Percentiles rank a stretch among this genome's conserved stretches.
Evolutionary conservation across 2,797 vertebrate species (phyloP).

Genomic region (Sebastes steindachneri): DNA sequence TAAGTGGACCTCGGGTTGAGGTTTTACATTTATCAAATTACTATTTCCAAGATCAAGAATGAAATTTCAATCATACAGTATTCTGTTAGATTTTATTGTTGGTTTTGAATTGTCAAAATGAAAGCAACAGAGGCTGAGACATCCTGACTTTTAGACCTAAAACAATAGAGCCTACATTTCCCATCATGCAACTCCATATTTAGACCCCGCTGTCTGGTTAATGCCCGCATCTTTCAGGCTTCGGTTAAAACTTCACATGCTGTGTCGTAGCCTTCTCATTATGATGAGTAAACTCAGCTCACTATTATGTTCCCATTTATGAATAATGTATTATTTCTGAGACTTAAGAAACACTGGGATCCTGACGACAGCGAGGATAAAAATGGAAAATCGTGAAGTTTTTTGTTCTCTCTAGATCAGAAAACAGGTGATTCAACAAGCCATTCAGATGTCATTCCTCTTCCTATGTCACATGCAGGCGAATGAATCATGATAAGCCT

Average conservation of each 20-base stretch:
- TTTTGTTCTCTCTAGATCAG: too few relatives aligned
- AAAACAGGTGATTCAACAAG: too few relatives aligned
- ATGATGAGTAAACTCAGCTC: too few relatives aligned
- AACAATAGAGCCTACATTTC: not conserved
- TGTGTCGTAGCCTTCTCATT: too few relatives aligned
- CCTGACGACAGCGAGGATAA: too few relatives aligned
- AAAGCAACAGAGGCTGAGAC: not conserved
- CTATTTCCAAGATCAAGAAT: not conserved
- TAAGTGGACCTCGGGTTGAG: not conserved
- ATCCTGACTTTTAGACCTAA: not conserved
- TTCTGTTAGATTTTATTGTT: not conserved
- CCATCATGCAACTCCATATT: not conserved
- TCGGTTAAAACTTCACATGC: too few relatives aligned
- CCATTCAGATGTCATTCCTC: fast-evolving
- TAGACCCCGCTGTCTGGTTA: not conserved
- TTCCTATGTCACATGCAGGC: too few relatives aligned
- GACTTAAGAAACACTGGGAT: too few relatives aligned
- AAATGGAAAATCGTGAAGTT: too few relatives aligned
- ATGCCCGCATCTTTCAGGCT: not conserved
- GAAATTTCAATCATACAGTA: not conserved
- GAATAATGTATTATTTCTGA: too few relatives aligned
- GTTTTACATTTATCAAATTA: not conserved
- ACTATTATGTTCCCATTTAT: too few relatives aligned
- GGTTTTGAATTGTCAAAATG: not conserved
- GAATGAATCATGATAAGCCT: too few relatives aligned